A percentile compares a stretch with the other conserved stretches of the same genome.
phyloP scores from a whole-genome alignment of 1,140 invertebrate species.

The Phortica variegata region DNA sequence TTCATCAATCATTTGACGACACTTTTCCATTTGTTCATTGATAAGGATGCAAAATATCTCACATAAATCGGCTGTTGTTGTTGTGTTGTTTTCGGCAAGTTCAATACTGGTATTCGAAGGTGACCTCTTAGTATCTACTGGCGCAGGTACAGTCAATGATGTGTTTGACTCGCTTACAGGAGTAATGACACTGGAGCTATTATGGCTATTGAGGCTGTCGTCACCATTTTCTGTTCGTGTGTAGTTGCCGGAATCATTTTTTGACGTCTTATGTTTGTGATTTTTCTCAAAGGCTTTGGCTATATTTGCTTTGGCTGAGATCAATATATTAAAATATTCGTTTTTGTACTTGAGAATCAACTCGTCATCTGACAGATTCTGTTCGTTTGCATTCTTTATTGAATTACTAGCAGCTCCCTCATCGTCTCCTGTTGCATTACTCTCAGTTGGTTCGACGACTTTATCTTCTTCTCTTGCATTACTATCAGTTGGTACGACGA shows the following conservation, averaged over 20 bases:
- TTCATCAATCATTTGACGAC: constrained; percentile 66
- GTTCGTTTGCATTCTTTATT: too few relatives aligned
- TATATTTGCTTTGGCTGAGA: constrained; percentile 18
- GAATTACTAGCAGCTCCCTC: constrained; percentile 5
- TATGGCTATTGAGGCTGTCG: background rate
- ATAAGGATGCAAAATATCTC: constrained; percentile 73
- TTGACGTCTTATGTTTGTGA: constrained; percentile 20
- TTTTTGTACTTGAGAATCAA: constrained; percentile 21
- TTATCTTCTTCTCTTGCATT: background rate
- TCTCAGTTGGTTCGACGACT: background rate
- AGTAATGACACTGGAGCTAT: constrained; percentile 22
- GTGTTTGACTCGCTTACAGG: constrained; percentile 13
- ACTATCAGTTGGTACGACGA: background rate
- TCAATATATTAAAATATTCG: constrained; percentile 21
- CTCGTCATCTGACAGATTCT: constrained; percentile 3
- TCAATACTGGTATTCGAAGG: constrained; percentile 26
- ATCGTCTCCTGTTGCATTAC: background rate
- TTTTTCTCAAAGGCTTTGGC: constrained; percentile 20
- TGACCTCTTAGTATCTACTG: constrained; percentile 3
- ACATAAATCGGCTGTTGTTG: constrained; percentile 60
- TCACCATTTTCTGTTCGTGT: constrained; percentile 41
- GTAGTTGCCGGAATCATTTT: constrained; percentile 49
- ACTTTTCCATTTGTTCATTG: constrained; percentile 72
- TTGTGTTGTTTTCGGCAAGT: constrained; percentile 9
- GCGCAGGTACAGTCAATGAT: background rate